A percentile compares a stretch with the other conserved stretches of the same genome.
phyloP scores from a whole-genome alignment of 2,888 invertebrate genomes.

The Timandra comae region DNA sequence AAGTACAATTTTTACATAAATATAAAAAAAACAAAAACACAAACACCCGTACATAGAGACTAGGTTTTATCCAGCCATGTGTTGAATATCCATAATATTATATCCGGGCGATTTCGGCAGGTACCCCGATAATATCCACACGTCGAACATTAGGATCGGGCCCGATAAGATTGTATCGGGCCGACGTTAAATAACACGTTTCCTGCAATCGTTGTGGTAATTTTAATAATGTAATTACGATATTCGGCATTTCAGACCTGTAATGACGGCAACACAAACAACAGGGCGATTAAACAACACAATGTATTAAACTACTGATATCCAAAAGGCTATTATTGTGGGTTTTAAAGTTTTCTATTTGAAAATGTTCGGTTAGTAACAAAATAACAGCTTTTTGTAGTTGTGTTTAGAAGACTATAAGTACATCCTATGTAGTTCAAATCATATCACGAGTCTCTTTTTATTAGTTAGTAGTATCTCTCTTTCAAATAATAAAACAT shows the following conservation, averaged over 20 bases:
- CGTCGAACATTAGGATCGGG: slow-evolving; percentile 66
- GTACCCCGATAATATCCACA: slow-evolving; percentile 72
- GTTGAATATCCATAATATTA: slow-evolving; percentile 42
- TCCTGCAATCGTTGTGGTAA: slow-evolving; percentile 73
- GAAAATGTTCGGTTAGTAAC: slow-evolving; percentile 4
- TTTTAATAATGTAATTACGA: slow-evolving; percentile 74
- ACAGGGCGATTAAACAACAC: slow-evolving; percentile 36
- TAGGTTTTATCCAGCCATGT: too few relatives aligned
- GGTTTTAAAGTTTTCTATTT: slow-evolving; percentile 30
- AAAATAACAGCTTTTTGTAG: too few relatives aligned
- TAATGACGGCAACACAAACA: slow-evolving; percentile 49
- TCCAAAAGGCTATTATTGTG: slow-evolving; percentile 31
- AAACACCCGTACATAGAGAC: too few relatives aligned
- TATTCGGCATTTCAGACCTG: slow-evolving; percentile 56
- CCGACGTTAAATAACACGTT: slow-evolving; percentile 73
- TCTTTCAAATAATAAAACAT: too few relatives aligned
- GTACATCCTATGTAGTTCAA: too few relatives aligned
- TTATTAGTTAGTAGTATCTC: too few relatives aligned
- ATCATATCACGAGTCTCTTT: too few relatives aligned
- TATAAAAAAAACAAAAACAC: too few relatives aligned
- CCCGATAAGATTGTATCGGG: slow-evolving; percentile 69
- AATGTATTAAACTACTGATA: slow-evolving; percentile 29
- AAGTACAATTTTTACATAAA: too few relatives aligned
- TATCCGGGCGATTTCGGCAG: slow-evolving; percentile 65
- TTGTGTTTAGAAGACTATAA: too few relatives aligned